phyloP scores from a whole-genome alignment of 2,888 invertebrate genomes.

The Stictocephala bisonia region DNA sequence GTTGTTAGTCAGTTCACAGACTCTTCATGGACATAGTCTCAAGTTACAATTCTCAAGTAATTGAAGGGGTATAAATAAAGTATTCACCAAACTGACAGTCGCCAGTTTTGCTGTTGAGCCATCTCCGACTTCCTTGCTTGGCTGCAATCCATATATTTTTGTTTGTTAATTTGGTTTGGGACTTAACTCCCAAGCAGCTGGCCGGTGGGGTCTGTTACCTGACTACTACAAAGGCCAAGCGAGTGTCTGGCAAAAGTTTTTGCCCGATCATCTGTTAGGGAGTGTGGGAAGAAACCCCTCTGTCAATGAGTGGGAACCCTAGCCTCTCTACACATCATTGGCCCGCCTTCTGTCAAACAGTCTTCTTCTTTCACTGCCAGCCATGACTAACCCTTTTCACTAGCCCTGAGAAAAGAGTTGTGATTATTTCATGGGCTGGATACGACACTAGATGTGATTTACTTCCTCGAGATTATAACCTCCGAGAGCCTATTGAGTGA shows the following conservation, averaged over 20 bases:
- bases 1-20: too few relatives aligned
- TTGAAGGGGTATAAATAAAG: too few relatives aligned
- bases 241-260: constrained; percentile 37
- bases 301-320: constrained; percentile 29
- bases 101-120: too few relatives aligned
- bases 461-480: background rate
- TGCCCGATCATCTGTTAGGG: constrained; percentile 38
- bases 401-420: background rate
- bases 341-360: constrained; percentile 38
- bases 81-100: too few relatives aligned
- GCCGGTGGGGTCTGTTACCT: constrained; percentile 20
- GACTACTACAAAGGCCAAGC: constrained; percentile 15
- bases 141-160: too few relatives aligned
- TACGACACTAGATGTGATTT: background rate
- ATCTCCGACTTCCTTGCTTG: too few relatives aligned
- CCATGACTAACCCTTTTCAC: constrained; percentile 12
- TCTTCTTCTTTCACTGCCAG: background rate
- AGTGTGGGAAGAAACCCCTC: constrained; percentile 38
- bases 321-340: background rate
- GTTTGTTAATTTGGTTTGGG: too few relatives aligned
- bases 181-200: background rate
- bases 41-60: too few relatives aligned
- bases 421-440: background rate
- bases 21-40: too few relatives aligned
- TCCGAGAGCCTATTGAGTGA: too few relatives aligned